Percentiles rank a stretch among this genome's conserved stretches.
Conservation (phyloP, 2,113 vertebrate genomes). For the Oncorhynchus mykiss region DNA sequence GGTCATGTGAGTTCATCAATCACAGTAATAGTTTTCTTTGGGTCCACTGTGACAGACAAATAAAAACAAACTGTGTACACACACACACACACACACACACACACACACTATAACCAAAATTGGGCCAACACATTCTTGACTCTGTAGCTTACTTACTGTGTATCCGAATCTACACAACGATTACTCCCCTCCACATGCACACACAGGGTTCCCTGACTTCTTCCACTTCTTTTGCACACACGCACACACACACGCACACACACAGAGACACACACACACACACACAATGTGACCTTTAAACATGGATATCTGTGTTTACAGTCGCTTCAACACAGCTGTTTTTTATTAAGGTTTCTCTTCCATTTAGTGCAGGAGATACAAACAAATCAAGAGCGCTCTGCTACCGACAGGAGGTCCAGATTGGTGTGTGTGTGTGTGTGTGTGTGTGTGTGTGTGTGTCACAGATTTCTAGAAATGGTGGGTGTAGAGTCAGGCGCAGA, state of each 20-base stretch:
- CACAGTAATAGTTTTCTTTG: slow-evolving; percentile 22
- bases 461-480: no score
- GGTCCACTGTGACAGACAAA: slow-evolving; percentile 22
- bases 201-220: not conserved
- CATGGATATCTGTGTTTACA: slow-evolving; percentile 39
- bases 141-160: not conserved
- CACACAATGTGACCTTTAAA: not conserved
- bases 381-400: slow-evolving; percentile 24
- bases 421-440: not conserved
- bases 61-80: slow-evolving; percentile 5
- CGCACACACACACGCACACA: not conserved
- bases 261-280: not conserved
- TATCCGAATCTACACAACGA: not conserved
- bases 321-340: slow-evolving; percentile 56
- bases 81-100: no score
- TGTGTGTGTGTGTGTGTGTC: not conserved
- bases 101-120: no score
- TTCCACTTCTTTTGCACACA: no score
- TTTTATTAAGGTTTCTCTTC: slow-evolving; percentile 44
- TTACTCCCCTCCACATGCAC: not conserved
- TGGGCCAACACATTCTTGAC: not conserved
- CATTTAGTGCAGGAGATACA: slow-evolving; percentile 31
- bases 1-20: slow-evolving; percentile 44
- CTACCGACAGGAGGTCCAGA: slow-evolving; percentile 19
- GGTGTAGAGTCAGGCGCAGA: no score